A percentile compares a stretch with the other conserved stretches of the same genome.
Conservation (phyloP, 2,113 vertebrate species). For the Cebidichthys violaceus region DNA sequence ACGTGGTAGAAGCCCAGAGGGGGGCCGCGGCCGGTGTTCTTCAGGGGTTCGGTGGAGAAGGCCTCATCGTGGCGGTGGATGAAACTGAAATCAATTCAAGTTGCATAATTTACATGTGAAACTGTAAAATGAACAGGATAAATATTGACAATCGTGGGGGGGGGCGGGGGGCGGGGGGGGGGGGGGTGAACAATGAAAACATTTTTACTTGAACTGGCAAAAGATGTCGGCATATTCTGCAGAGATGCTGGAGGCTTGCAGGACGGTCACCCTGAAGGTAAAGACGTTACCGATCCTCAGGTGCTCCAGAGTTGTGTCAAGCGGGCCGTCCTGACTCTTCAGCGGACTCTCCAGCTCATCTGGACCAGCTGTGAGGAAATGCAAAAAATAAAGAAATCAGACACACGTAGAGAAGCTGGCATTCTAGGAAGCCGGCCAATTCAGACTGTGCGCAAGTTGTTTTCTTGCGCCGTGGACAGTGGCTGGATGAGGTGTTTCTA, state of each 20-base stretch:
- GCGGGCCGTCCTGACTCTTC: slow-evolving; percentile 83
- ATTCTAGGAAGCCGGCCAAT: background rate
- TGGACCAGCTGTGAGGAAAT: slow-evolving; percentile 72
- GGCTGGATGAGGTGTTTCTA: background rate
- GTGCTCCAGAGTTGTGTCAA: slow-evolving; percentile 87
- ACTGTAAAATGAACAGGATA: background rate
- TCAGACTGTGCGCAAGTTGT: background rate
- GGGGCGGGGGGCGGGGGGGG: background rate
- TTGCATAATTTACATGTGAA: background rate
- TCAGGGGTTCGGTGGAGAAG: slow-evolving; percentile 97
- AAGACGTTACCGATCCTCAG: slow-evolving; percentile 92
- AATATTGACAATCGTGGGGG: background rate
- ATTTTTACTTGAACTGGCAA: slow-evolving; percentile 96
- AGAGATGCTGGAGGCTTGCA: slow-evolving; percentile 97
- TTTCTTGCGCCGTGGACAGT: background rate
- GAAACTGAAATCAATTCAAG: slow-evolving; percentile 84
- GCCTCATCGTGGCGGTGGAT: slow-evolving; percentile 98
- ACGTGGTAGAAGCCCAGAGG: slow-evolving; percentile 98
- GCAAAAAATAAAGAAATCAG: slow-evolving; percentile 3
- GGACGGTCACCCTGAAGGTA: slow-evolving; percentile 96
- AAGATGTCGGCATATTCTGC: slow-evolving; percentile 98
- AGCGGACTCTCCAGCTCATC: slow-evolving; percentile 87
- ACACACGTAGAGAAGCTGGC: background rate
- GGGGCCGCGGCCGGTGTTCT: slow-evolving; percentile 95
- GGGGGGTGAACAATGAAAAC: background rate